phyloP scores from a whole-genome alignment of 2,113 vertebrate species.

The Myrmecobius fasciatus region DNA sequence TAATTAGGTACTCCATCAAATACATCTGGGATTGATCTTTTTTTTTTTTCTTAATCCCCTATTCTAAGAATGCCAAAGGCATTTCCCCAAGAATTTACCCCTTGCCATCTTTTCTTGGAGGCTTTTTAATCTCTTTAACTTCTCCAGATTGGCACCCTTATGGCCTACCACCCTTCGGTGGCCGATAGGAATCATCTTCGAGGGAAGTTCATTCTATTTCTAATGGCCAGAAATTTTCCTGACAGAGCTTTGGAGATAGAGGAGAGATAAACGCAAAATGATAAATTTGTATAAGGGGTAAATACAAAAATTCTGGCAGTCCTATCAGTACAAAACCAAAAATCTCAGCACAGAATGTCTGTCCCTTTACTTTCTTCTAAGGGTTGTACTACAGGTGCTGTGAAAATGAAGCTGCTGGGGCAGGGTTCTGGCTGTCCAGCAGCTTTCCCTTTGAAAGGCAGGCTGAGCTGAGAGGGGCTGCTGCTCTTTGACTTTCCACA shows the following conservation, averaged over 20 bases:
- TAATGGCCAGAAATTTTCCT: background rate
- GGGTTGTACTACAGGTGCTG: background rate
- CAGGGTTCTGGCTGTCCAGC: background rate
- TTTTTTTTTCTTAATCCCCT: background rate
- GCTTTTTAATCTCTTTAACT: background rate
- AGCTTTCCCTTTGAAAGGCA: background rate
- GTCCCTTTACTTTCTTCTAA: background rate
- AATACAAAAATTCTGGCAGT: background rate
- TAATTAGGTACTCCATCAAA: background rate
- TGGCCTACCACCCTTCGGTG: background rate
- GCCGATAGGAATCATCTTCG: background rate
- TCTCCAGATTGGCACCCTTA: background rate
- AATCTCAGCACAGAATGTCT: background rate
- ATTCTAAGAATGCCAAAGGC: background rate
- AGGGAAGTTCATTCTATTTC: background rate
- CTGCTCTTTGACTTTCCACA: background rate
- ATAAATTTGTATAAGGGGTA: background rate
- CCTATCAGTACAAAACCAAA: background rate
- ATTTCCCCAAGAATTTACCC: background rate
- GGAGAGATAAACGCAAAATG: background rate
- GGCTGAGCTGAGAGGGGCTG: background rate
- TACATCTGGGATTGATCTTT: background rate
- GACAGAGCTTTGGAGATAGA: background rate
- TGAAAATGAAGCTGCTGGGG: background rate
- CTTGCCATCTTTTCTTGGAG: background rate